Base-by-base conservation (phyloP, 1,140 invertebrate species). In the Drosophila parabipectinata region DNA sequence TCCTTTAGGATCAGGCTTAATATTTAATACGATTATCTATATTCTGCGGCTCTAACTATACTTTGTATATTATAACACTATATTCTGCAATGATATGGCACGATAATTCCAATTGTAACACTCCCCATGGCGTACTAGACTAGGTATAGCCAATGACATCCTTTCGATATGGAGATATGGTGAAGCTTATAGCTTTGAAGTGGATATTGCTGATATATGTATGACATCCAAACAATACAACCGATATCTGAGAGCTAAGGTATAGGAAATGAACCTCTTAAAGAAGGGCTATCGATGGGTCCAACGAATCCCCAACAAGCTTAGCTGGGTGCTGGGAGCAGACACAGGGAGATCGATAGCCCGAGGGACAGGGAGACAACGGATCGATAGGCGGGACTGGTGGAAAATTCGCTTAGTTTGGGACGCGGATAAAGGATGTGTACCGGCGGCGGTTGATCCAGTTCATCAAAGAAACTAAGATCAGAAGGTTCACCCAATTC, bases 361-460 rank as follows among this genome's bases (percentile, higher is more conserved):
- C 44, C 26, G 30, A 72, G 24, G 9, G 48, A 52, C 53, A 62
- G 14, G 28, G 79, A 37, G 7, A 58, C 15, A 9, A 18, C 21
- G 9, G 44, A 48, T 47, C 37, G 26, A n/a, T 28, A 15, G 7
- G 47, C 71, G 24, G 24, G 47, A 28, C 52, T 81, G 39, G 57
- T 57, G 4, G 73, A 66, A 9, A 64, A 39, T 6, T 85, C 78
- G 21, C 68, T 61, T 5, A 72, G 58, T 8, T 84, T 88, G 39
- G 90, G 90, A 12, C 85, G 94, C 28, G 94, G 94, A 91, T 95
- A 94, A 59, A 95, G 93, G 83, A 95, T 95, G 78, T 95, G 95
- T 52, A 95, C 94, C 21, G 94, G 94, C 47, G 94, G 94, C 44
- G 94, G 94, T 58, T 94, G 94, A 62, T 94, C 93, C 72, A 94